phyloP scores from a whole-genome alignment of 2,797 vertebrate species.

The Coreius guichenoti region DNA sequence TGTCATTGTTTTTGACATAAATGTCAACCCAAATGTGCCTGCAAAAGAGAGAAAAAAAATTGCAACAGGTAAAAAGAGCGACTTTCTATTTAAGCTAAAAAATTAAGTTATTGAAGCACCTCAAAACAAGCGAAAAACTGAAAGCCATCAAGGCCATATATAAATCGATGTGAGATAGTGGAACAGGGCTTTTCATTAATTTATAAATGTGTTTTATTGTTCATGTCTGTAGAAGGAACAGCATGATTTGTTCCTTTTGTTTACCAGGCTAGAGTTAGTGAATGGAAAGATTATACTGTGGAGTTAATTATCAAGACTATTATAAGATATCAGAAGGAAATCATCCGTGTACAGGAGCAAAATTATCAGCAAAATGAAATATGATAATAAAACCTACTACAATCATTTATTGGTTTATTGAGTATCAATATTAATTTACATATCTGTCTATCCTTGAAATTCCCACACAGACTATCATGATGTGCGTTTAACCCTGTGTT shows the following conservation, averaged over 20 bases:
- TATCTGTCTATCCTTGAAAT: neutral
- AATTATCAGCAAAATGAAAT: neutral
- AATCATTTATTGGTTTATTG: neutral
- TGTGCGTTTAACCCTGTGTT: constrained; percentile 4
- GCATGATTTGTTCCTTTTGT: constrained; percentile 12
- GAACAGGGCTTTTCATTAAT: neutral
- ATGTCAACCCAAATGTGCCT: neutral
- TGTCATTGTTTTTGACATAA: neutral
- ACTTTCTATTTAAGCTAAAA: neutral
- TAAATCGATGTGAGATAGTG: neutral
- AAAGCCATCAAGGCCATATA: neutral
- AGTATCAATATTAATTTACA: neutral
- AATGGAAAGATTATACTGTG: constrained; percentile 3
- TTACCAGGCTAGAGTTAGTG: neutral
- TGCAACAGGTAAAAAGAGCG: neutral
- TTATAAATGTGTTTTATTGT: constrained; percentile 1
- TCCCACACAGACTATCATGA: neutral
- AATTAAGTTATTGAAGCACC: neutral
- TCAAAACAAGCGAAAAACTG: neutral
- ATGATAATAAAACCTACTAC: neutral
- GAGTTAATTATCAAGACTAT: neutral
- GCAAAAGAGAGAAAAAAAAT: neutral
- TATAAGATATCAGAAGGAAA: neutral
- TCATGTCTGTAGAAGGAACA: neutral
- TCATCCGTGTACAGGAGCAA: neutral